Percentiles rank a stretch among this genome's conserved stretches.
phyloP scores from a whole-genome alignment of 2,888 invertebrate species.

The Strigamia crassipes region DNA sequence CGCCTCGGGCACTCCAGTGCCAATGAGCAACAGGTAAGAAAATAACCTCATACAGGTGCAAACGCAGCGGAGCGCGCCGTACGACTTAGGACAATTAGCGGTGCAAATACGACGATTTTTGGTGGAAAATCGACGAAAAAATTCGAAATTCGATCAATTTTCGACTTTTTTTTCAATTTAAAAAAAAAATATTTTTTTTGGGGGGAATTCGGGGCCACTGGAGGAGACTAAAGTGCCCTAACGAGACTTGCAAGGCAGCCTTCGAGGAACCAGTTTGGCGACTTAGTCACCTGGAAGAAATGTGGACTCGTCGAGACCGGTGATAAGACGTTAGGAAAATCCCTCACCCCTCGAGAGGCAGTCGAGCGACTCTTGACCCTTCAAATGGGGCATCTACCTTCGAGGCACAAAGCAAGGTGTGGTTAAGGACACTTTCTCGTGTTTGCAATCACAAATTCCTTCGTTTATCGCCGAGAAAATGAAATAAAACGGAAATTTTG shows the following conservation, averaged over 20 bases:
- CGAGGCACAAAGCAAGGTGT: constrained; percentile 24
- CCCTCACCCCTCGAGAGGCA: constrained; percentile 23
- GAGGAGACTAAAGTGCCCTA: neutral
- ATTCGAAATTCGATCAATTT: neutral
- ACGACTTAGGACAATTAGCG: neutral
- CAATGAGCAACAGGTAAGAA: constrained; percentile 40
- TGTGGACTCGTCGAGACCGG: neutral
- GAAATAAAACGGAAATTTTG: too few relatives aligned
- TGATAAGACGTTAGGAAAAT: neutral
- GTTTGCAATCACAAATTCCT: neutral
- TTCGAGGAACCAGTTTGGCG: constrained; percentile 31
- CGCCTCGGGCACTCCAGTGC: constrained; percentile 3
- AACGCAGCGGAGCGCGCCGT: neutral
- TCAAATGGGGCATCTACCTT: constrained; percentile 42
- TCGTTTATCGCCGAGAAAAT: too few relatives aligned
- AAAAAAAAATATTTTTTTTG: too few relatives aligned
- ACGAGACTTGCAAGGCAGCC: neutral
- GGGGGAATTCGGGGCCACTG: neutral
- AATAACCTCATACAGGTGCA: constrained; percentile 38
- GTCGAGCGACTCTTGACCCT: constrained; percentile 40
- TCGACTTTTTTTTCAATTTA: neutral
- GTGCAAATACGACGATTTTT: neutral
- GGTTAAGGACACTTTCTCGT: constrained; percentile 7
- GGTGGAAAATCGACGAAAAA: neutral
- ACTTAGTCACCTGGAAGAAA: constrained; percentile 10